These are phyloP conservation scores for Carassius auratus DNA, from an alignment of 2,113 vertebrate species.

Conservation along the genomic window DNA sequence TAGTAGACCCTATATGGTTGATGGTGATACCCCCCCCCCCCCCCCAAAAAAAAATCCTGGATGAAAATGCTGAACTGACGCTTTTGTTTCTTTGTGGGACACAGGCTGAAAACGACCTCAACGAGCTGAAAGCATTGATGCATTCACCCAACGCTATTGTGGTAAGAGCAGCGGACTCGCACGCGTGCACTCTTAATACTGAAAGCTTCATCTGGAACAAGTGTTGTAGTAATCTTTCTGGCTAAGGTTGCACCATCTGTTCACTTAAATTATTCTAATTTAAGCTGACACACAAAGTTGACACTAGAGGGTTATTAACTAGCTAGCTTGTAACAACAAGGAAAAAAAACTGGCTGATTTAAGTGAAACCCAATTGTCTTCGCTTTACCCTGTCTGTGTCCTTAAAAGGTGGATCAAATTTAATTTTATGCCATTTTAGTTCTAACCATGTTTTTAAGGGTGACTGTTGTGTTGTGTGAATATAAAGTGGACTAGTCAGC, in stretches of 20 bases:
- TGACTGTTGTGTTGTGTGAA: neutral
- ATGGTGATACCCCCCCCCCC: neutral
- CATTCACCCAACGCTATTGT: conserved; percentile 99
- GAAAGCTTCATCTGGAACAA: conserved; percentile 29
- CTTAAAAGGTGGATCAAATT: neutral
- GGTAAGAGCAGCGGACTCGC: conserved; percentile 84
- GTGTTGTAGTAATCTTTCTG: neutral
- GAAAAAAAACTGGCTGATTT: neutral
- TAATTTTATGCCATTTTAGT: neutral
- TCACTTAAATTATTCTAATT: neutral
- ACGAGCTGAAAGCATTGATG: conserved; percentile 99
- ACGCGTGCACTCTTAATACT: neutral
- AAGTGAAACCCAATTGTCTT: neutral
- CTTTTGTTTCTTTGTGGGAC: conserved; percentile 75
- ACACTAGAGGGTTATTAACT: neutral
- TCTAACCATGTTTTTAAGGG: neutral
- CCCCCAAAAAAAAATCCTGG: neutral
- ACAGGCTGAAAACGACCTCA: conserved; percentile 99
- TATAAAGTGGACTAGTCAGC: neutral
- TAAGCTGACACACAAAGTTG: neutral
- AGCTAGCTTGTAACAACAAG: neutral
- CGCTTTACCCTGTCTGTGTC: neutral
- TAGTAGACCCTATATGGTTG: neutral
- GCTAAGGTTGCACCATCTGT: neutral
- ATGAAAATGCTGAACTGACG: conserved; percentile 57